Evolutionary conservation across 2,888 invertebrate species (phyloP), one percentile per base, ranked within the genome.

Genomic region (Latrodectus elegans): DNA sequence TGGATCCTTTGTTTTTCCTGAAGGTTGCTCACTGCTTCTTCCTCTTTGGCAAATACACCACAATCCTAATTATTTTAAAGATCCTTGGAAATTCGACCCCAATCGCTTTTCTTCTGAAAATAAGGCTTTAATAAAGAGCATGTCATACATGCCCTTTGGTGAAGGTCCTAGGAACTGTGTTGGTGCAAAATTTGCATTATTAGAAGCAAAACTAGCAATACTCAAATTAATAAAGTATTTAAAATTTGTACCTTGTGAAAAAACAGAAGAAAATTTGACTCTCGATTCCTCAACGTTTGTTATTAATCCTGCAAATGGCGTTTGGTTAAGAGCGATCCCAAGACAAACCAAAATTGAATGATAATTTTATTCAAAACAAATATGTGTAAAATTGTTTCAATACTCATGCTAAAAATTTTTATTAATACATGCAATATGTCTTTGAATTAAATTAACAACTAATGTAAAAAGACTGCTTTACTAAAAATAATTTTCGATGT

Each of bases 11-110:
- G 89, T 79, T 10, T 84, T 91, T 51, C 91, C 91, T 1, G 89
- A 90, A 82, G 89, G 86, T n/a, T 79, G 89, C 14, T 79, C 80
- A 12, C 87, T 91, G 10, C 76, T 89, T 53, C 89, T 90, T 9
- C 90, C 91, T 0, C 82, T 90, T 14, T 90, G 90, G 90, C 87
- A 90, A 52, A 87, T 91, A 14, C 91, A 91, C 72, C 90, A 90
- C 65, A 89, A 91, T 76, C 90, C 90, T 0, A 73, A 90, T 8
- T 71, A 89, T 10, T 91, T 90, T 90, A 89, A 90, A 9, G 90
- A 91, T 38, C 90, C 91, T 14, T 89, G 90, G 70, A 84, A 84
- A 15, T 91, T 91, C 70, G 89, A 90, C 64, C 91, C 91, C 0
- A 89, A 90, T 0, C 84, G 91, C 70, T 90, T 90, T 84, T 22